phyloP scores from a whole-genome alignment of 2,797 vertebrate genomes.

The Lycodopsis pacificus region DNA sequence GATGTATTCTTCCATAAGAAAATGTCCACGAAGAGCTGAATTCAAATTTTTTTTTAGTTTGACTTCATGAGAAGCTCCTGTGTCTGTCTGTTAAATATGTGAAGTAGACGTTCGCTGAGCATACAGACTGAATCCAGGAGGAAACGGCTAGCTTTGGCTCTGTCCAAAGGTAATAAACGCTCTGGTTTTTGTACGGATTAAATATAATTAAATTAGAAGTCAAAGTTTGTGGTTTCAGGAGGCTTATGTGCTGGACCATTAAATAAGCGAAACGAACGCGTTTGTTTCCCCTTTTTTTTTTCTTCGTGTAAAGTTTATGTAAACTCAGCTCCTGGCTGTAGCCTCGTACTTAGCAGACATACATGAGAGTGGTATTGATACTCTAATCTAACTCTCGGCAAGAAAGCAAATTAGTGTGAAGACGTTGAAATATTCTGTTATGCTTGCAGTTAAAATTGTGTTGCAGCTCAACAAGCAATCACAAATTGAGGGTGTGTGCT shows the following conservation, averaged over 20 bases:
- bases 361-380: not conserved
- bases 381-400: not conserved
- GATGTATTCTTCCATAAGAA: not conserved
- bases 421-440: not conserved
- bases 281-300: not conserved
- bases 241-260: not conserved
- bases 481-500: not conserved
- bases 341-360: not conserved
- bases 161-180: not conserved
- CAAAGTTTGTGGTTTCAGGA: not conserved
- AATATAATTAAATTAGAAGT: no score
- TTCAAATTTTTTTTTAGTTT: not conserved
- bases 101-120: not conserved
- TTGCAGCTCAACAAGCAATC: conserved; percentile 17
- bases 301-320: not conserved
- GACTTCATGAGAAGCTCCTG: not conserved
- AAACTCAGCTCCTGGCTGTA: not conserved
- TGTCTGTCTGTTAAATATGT: not conserved
- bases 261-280: not conserved
- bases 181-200: no score
- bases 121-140: not conserved
- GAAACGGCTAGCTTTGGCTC: not conserved
- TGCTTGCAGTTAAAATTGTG: conserved; percentile 2
- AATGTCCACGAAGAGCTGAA: not conserved
- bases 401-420: not conserved